Evolutionary conservation across 1,140 invertebrate species (phyloP), one percentile per base, ranked within the genome.

Genomic region (Ylistrum balloti): DNA sequence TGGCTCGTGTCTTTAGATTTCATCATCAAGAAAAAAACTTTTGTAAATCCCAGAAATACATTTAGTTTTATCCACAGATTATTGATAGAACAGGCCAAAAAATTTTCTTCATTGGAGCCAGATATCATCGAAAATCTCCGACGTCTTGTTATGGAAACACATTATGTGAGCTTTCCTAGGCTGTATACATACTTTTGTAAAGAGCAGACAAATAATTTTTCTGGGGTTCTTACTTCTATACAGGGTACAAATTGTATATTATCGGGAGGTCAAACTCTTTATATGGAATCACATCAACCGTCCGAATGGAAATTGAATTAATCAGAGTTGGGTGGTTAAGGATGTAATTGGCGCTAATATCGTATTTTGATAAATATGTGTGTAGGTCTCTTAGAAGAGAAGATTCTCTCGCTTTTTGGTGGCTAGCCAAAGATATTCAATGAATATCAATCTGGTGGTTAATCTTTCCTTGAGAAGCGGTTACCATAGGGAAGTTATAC

Each of bases 351-450:
- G n/a, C 17, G 56, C 56, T 74, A 28, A 74, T 74, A 74, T 74
- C 28, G 56, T 74, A 74, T 74, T 74, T 74, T 74, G 56, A 74
- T 74, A 74, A 74, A 74, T 74, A 74, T 74, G 56, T 74, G 56
- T 74, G n/a, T 7, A 28, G 56, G 5, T 1, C 56, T 28, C 56
- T n/a, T 74, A 11, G 56, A 74, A 74, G 5, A 0, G 56, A 28
- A 11, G 13, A n/a, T 5, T 56, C 5, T 74, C 56, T 17, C 28
- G 5, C 7, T 74, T 74, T 74, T 74, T 74, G 56, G 56, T 74
- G 56, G 56, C n/a, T 28, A 28, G 22, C 56, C 56, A 74, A 74
- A 28, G 15, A 74, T 74, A n/a, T 74, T n/a, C 56, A 3, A 74
- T 74, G 56, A 74, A 74, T 74, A 74, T 74, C 56, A 74, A 74